Conservation (phyloP, 2,113 vertebrate species). For the Mungos mungo region DNA sequence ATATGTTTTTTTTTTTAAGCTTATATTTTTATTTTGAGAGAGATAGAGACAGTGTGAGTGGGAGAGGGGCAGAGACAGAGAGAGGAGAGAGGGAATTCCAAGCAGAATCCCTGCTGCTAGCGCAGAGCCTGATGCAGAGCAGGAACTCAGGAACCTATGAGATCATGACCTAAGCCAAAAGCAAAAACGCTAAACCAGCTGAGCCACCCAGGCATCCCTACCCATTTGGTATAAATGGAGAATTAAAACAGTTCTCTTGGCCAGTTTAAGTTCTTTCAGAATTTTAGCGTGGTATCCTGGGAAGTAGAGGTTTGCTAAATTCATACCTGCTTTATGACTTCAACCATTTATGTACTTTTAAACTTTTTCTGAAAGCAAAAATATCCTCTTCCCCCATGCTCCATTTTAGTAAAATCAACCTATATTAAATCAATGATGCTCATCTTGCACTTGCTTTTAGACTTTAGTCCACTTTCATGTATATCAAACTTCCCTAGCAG, state of each 20-base stretch:
- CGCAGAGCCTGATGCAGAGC: too few relatives aligned
- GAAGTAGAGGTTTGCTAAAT: not conserved
- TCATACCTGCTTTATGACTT: not conserved
- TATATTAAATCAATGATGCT: not conserved
- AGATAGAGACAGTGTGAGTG: too few relatives aligned
- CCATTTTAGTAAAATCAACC: not conserved
- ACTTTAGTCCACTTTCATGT: not conserved
- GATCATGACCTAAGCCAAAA: too few relatives aligned
- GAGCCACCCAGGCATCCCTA: not conserved
- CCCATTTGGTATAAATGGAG: not conserved
- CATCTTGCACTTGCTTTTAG: not conserved
- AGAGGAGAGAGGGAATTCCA: too few relatives aligned
- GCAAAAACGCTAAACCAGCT: too few relatives aligned
- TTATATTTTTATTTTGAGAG: too few relatives aligned
- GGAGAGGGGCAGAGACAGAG: too few relatives aligned
- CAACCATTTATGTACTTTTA: not conserved
- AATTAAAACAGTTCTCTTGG: slow-evolving; percentile 11
- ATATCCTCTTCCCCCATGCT: not conserved
- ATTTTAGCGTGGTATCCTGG: not conserved
- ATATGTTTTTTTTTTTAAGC: too few relatives aligned
- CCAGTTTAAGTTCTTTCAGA: slow-evolving; percentile 6
- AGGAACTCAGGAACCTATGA: too few relatives aligned
- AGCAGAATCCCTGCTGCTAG: too few relatives aligned
- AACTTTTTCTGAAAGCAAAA: not conserved
- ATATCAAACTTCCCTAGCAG: not conserved